A percentile compares a stretch with the other conserved stretches of the same genome.
phyloP scores from a whole-genome alignment of 2,888 invertebrate species.

The Sclerodermus sp. region DNA sequence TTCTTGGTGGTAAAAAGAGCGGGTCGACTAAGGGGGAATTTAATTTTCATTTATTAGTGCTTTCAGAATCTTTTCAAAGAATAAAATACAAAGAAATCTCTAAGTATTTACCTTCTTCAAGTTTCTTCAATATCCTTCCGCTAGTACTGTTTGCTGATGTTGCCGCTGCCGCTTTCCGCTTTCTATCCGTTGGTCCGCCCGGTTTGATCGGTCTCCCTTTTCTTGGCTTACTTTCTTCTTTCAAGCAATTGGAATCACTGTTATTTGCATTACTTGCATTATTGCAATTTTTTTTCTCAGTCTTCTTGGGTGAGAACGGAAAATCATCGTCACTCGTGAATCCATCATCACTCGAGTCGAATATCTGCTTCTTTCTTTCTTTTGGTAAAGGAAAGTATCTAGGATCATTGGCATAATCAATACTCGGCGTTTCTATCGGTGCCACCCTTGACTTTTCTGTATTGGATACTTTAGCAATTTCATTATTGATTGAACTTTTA shows the following conservation, averaged over 20 bases:
- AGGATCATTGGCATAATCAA: constrained; percentile 66
- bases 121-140: constrained; percentile 61
- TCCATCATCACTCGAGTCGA: constrained; percentile 69
- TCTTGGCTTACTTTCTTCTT: constrained; percentile 44
- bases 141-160: constrained; percentile 34
- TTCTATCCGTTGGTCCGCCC: constrained; percentile 55
- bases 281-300: constrained; percentile 36
- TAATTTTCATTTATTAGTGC: neutral
- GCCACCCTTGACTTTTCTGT: constrained; percentile 27
- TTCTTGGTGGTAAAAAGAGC: constrained; percentile 57
- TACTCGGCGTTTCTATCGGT: constrained; percentile 59
- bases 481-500: constrained; percentile 34
- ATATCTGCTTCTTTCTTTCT: constrained; percentile 68
- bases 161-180: constrained; percentile 55
- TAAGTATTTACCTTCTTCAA: constrained; percentile 54
- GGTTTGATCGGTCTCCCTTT: constrained; percentile 59
- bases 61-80: neutral
- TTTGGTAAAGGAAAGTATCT: constrained; percentile 74
- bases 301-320: constrained; percentile 44
- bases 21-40: too few species aligned
- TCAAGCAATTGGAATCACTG: constrained; percentile 15
- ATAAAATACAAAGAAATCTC: neutral
- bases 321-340: constrained; percentile 65
- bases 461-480: constrained; percentile 22
- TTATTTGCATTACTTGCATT: constrained; percentile 22